phyloP scores from a whole-genome alignment of 2,888 invertebrate species.

The Pseudococcus viburni region DNA sequence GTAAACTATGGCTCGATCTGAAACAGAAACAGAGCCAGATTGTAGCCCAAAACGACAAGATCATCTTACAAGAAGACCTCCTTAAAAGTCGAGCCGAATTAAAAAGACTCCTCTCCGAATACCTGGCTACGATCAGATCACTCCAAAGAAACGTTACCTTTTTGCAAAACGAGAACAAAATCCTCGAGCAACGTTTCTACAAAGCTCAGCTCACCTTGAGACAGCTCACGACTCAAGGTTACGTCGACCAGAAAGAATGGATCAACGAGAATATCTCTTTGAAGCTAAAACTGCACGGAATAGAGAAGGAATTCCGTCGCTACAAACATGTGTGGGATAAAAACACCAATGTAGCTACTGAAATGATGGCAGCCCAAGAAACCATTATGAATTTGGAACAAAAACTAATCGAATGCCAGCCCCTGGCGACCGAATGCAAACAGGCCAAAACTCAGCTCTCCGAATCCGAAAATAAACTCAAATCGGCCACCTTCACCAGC shows the following conservation, averaged over 20 bases:
- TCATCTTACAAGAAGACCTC: slow-evolving; percentile 53
- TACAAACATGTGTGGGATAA: slow-evolving; percentile 44
- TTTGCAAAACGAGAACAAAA: slow-evolving; percentile 63
- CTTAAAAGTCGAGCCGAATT: slow-evolving; percentile 39
- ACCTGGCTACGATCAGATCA: slow-evolving; percentile 45
- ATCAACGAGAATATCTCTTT: slow-evolving; percentile 41
- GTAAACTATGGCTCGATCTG: slow-evolving; percentile 56
- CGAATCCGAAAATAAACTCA: slow-evolving; percentile 48
- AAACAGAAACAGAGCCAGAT: slow-evolving; percentile 51
- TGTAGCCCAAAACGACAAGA: slow-evolving; percentile 41
- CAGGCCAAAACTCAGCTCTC: slow-evolving; percentile 10
- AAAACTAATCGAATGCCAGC: slow-evolving; percentile 55
- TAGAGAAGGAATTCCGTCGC: slow-evolving; percentile 58
- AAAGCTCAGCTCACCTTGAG: slow-evolving; percentile 8
- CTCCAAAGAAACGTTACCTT: slow-evolving; percentile 33
- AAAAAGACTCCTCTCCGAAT: slow-evolving; percentile 39
- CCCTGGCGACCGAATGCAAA: slow-evolving; percentile 54
- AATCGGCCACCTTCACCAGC: not conserved
- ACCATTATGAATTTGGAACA: slow-evolving; percentile 57
- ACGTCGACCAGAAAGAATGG: slow-evolving; percentile 32
- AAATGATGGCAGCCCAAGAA: slow-evolving; percentile 45
- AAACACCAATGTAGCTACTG: slow-evolving; percentile 16
- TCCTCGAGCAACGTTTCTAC: slow-evolving; percentile 54
- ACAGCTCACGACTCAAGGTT: not conserved
- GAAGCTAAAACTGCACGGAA: slow-evolving; percentile 34